A percentile compares a stretch with the other conserved stretches of the same genome.
Conservation (phyloP, 1,140 invertebrate species). For the Dinothrombium tinctorium region DNA sequence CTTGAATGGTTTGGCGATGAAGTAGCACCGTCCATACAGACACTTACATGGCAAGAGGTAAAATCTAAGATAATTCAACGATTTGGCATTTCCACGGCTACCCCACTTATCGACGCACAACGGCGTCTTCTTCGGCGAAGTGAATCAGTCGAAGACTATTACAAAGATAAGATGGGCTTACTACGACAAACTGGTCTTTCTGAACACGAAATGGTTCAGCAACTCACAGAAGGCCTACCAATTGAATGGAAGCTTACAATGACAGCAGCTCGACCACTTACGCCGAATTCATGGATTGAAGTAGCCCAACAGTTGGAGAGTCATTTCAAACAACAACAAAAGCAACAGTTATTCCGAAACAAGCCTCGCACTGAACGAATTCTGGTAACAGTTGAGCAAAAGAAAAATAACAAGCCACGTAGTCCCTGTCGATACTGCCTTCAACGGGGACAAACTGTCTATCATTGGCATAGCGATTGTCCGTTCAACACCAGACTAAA, state of each 20-base stretch:
- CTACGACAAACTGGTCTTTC: not conserved
- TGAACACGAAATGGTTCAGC: not conserved
- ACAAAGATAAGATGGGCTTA: not conserved
- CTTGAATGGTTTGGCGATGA: not conserved
- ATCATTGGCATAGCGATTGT: not conserved
- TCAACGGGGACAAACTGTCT: not conserved
- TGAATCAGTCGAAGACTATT: slow-evolving; percentile 1
- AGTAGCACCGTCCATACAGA: not conserved
- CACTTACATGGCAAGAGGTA: not conserved
- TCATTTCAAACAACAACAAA: not conserved
- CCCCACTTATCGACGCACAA: not conserved
- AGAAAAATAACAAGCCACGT: too few relatives aligned
- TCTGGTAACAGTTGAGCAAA: not conserved
- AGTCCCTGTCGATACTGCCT: too few relatives aligned
- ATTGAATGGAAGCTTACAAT: not conserved
- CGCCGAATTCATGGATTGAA: not conserved
- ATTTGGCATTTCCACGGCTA: not conserved
- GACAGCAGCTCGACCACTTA: not conserved
- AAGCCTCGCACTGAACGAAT: not conserved
- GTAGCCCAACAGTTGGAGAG: not conserved
- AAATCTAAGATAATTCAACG: not conserved
- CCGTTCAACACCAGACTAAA: too few relatives aligned
- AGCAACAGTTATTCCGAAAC: not conserved
- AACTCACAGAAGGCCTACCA: not conserved
- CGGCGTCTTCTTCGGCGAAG: not conserved